Evolutionary conservation across 1,140 invertebrate species (phyloP).

Genomic region (Globodera rostochiensis): DNA sequence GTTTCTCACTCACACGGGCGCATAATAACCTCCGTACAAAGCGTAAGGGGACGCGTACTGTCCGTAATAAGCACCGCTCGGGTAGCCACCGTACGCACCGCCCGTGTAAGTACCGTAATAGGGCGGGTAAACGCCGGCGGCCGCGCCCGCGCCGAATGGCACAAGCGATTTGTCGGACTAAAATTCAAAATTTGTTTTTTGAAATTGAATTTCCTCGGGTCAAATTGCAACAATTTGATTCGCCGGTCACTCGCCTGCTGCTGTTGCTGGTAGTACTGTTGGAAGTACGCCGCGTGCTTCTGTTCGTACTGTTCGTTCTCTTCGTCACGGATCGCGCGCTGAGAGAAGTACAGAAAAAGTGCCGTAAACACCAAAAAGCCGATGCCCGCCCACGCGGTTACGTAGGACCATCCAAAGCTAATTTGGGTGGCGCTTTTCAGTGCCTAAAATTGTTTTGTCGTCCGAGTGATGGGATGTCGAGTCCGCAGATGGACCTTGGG

Average conservation of each 20-base stretch:
- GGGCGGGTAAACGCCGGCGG: slow-evolving; percentile 10
- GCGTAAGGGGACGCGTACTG: slow-evolving; percentile 27
- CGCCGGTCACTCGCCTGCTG: not conserved
- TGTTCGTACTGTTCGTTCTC: slow-evolving; percentile 43
- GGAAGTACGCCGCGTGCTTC: slow-evolving; percentile 48
- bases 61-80: slow-evolving; percentile 40
- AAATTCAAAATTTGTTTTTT: not conserved
- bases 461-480: slow-evolving; percentile 4
- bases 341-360: slow-evolving; percentile 42
- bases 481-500: slow-evolving; percentile 26
- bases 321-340: slow-evolving; percentile 37
- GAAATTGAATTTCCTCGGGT: not conserved
- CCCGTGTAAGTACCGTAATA: slow-evolving; percentile 32
- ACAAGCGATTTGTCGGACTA: slow-evolving; percentile 45
- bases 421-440: slow-evolving; percentile 42
- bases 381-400: slow-evolving; percentile 47
- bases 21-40: slow-evolving; percentile 31
- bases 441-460: slow-evolving; percentile 19
- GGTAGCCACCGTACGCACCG: slow-evolving; percentile 30
- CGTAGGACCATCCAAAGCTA: slow-evolving; percentile 49
- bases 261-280: slow-evolving; percentile 33
- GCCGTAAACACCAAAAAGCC: slow-evolving; percentile 42
- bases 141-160: slow-evolving; percentile 18
- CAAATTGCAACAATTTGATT: not conserved
- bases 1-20: slow-evolving; percentile 10